phyloP scores from a whole-genome alignment of 2,888 invertebrate species.

The Invenusta paracnida region DNA sequence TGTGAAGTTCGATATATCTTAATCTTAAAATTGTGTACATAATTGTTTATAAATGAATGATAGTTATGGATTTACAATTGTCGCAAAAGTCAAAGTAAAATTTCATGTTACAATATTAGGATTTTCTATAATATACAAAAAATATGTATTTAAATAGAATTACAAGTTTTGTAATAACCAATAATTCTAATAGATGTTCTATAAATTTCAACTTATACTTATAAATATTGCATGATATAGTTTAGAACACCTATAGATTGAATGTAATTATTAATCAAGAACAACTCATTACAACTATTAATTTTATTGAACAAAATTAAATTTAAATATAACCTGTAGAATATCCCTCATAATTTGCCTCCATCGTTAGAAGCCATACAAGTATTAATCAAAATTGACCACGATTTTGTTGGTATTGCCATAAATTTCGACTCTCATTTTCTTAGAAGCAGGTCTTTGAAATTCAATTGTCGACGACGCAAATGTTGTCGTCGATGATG shows the following conservation, averaged over 20 bases:
- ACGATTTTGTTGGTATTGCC: constrained; percentile 29
- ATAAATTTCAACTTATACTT: too few relatives aligned
- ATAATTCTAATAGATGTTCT: too few relatives aligned
- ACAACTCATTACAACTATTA: constrained; percentile 18
- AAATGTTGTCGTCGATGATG: constrained; percentile 24
- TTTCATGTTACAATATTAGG: too few relatives aligned
- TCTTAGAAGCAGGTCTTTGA: constrained; percentile 26
- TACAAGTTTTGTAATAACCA: too few relatives aligned
- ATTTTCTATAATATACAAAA: too few relatives aligned
- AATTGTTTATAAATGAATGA: too few relatives aligned
- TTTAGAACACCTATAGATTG: constrained; percentile 17
- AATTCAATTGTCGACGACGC: constrained; percentile 23
- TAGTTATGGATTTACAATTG: too few relatives aligned
- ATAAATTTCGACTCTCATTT: constrained; percentile 7
- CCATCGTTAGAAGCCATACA: constrained; percentile 27
- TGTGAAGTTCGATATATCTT: too few relatives aligned
- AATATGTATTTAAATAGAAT: too few relatives aligned
- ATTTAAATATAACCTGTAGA: background rate
- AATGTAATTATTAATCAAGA: constrained; percentile 18
- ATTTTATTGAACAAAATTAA: constrained; percentile 23
- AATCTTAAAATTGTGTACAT: too few relatives aligned
- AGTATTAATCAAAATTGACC: constrained; percentile 14
- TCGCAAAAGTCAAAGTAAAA: too few relatives aligned
- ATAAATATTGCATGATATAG: constrained; percentile 29
- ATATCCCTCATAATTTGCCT: constrained; percentile 26